Conservation (phyloP, 2,797 vertebrate genomes). For the Rhodeus uyekii region DNA sequence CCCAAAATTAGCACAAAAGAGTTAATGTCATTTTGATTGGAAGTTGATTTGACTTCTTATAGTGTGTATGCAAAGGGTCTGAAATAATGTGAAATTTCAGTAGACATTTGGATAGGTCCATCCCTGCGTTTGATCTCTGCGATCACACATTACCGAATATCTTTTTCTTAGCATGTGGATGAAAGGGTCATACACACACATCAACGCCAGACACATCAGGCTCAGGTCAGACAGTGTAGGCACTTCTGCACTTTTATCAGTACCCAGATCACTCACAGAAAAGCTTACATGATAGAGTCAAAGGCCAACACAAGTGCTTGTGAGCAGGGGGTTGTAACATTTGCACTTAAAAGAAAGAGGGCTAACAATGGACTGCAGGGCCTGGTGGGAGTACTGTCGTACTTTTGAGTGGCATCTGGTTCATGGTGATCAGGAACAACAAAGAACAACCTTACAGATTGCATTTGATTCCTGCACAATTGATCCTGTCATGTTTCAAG, state of each 20-base stretch:
- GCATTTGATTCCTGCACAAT: background rate
- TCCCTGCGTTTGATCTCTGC: background rate
- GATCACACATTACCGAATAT: background rate
- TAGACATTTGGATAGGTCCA: too few species aligned
- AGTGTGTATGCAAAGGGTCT: too few species aligned
- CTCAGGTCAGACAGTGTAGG: background rate
- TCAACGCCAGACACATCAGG: background rate
- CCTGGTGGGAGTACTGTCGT: slow-evolving; percentile 28
- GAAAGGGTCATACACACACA: background rate
- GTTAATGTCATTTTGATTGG: too few species aligned
- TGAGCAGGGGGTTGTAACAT: slow-evolving; percentile 7
- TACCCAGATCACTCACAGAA: background rate
- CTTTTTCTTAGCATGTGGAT: background rate
- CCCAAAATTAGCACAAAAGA: background rate
- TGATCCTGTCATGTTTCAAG: background rate
- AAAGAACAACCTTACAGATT: background rate
- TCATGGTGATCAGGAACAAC: background rate
- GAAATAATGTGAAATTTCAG: too few species aligned
- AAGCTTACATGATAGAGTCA: slow-evolving; percentile 10
- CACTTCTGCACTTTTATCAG: background rate
- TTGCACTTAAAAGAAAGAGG: slow-evolving; percentile 36
- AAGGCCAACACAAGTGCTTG: slow-evolving; percentile 23
- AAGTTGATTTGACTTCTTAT: too few species aligned
- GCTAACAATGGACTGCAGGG: slow-evolving; percentile 5
- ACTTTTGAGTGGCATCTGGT: slow-evolving; percentile 1